Conservation (phyloP, 2,888 invertebrate genomes). For the Dicyrtomina minuta region DNA sequence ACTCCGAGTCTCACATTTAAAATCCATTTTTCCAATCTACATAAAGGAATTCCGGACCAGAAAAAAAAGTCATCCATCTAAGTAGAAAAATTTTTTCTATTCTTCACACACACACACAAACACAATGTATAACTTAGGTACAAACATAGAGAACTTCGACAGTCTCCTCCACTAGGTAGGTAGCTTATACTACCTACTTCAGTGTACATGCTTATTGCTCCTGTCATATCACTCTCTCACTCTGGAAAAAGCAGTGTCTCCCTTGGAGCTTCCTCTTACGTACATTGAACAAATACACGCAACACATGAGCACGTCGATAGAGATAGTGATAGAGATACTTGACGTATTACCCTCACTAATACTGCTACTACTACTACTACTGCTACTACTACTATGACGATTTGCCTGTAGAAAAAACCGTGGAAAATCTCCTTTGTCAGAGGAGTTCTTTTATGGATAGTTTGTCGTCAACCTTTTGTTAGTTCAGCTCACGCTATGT, state of each 20-base stretch:
- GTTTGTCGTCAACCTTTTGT: constrained; percentile 18
- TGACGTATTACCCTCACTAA: not conserved
- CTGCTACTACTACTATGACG: not conserved
- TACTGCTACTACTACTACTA: not conserved
- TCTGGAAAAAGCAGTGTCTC: not conserved
- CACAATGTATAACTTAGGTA: too few relatives aligned
- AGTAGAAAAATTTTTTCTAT: too few relatives aligned
- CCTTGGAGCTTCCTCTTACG: not conserved
- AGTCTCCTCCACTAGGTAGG: too few relatives aligned
- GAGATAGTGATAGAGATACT: not conserved
- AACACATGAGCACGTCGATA: not conserved
- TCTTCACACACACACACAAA: too few relatives aligned
- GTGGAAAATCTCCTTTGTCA: not conserved
- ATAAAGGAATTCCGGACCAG: too few relatives aligned
- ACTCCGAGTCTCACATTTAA: not conserved
- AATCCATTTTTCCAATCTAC: too few relatives aligned
- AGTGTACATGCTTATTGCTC: too few relatives aligned
- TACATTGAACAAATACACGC: not conserved
- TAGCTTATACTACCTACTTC: too few relatives aligned
- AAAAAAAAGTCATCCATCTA: too few relatives aligned
- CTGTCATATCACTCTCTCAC: too few relatives aligned
- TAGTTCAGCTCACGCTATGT: not conserved
- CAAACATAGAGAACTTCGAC: too few relatives aligned
- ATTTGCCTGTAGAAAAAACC: not conserved
- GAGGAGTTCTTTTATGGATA: constrained; percentile 7